These are phyloP conservation scores for Sturmia bella DNA, from an alignment of 2,888 invertebrate genomes.

Conservation along the genomic window DNA sequence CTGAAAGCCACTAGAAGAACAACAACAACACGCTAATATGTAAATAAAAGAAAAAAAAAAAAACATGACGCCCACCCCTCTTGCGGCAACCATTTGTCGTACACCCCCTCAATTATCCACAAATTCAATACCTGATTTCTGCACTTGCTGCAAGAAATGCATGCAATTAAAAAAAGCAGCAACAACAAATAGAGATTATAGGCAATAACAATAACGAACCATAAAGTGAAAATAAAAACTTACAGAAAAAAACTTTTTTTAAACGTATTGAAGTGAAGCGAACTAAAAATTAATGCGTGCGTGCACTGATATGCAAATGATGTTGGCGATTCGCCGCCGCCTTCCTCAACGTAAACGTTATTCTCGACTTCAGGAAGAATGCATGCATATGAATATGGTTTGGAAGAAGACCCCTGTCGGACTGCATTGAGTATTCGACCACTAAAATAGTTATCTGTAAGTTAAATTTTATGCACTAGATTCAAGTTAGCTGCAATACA, in stretches of 20 bases:
- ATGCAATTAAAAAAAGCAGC: constrained; percentile 1
- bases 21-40: too few species aligned
- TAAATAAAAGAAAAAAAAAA: too few species aligned
- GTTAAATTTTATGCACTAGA: too few species aligned
- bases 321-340: constrained; percentile 59
- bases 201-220: constrained; percentile 4
- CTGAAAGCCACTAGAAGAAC: too few species aligned
- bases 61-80: constrained; percentile 45
- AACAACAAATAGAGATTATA: constrained; percentile 28
- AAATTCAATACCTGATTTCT: constrained; percentile 56
- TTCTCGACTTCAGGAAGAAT: constrained; percentile 34
- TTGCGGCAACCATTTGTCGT: constrained; percentile 13
- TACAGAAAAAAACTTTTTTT: constrained; percentile 1
- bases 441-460: too few species aligned
- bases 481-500: too few species aligned
- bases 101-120: constrained; percentile 31
- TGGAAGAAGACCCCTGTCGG: too few species aligned
- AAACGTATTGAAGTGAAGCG: constrained; percentile 14
- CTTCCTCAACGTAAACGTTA: constrained; percentile 24
- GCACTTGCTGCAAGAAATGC: constrained; percentile 51
- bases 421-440: too few species aligned
- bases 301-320: constrained; percentile 67
- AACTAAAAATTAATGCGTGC: constrained; percentile 65
- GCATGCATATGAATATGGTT: neutral
- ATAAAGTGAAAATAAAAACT: neutral